Base-by-base conservation (phyloP, 2,888 invertebrate genomes). In the Amiota minor region DNA sequence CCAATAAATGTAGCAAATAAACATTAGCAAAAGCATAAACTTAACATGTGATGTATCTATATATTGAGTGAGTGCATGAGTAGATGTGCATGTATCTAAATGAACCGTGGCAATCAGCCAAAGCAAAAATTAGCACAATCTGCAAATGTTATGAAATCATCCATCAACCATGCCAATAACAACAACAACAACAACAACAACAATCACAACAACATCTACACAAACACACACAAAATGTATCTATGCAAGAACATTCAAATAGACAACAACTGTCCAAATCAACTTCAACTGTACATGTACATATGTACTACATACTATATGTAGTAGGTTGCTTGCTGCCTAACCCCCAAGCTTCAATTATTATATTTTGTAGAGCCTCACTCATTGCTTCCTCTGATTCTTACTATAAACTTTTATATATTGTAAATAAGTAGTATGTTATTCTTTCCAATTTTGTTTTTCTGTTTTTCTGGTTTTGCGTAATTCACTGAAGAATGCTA, bases 71-170 rank as follows among this genome's bases (percentile, higher is more conserved):
- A n/a, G n/a, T 61, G 61, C 16, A 23, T 61, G 35, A 61, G 61
- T 23, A 61, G 61, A 23, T 35, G 61, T 35, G 12, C 53, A 62
- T n/a, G n/a, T 62, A 23, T 35, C 23, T 45, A 62, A 62, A 35
- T 23, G 35, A 62, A 62, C 62, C 35, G 35, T 62, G 62, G 62
- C 62, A 62, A 35, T 35, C 49, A 49, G 59, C 18, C 50, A n/a
- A 68, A 68, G 18, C 35, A 35, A 35, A 53, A 50, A 68, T 65
- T 68, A 68, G 67, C 49, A 53, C n/a, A 50, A 68, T 50, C 67
- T 68, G 67, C 67, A 68, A 53, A 68, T 47, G 46, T 68, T 68
- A 68, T 68, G 67, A 68, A 68, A 71, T 62, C 71, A 71, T 49
- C 50, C 35, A 35, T 35, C 35, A 35, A 35, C 35, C 35, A 35